Evolutionary conservation across 2,888 invertebrate species (phyloP).

Genomic region (Anagyrus pseudococci): DNA sequence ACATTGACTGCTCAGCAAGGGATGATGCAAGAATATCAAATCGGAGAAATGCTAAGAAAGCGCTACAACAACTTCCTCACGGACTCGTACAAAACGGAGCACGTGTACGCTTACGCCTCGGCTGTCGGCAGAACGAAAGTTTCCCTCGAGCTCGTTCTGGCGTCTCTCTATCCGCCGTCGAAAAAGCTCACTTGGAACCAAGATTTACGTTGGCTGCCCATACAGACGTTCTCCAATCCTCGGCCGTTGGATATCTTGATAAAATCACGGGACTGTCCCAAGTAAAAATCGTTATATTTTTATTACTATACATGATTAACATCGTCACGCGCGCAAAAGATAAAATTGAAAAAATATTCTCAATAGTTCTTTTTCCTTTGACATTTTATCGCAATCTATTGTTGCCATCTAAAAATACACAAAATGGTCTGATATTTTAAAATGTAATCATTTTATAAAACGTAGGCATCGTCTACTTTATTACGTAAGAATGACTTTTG

Average conservation of each 20-base stretch:
- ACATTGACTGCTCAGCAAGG: conserved; percentile 41
- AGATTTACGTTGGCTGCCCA: conserved; percentile 43
- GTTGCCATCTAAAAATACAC: too few relatives aligned
- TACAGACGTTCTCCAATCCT: conserved; percentile 43
- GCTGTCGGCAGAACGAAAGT: conserved; percentile 45
- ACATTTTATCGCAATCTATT: too few relatives aligned
- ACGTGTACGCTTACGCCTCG: conserved; percentile 44
- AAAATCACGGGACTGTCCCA: conserved; percentile 35
- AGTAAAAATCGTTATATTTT: conserved; percentile 35
- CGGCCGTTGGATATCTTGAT: conserved; percentile 42
- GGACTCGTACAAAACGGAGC: conserved; percentile 37
- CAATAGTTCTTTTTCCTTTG: too few relatives aligned
- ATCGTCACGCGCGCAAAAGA: not conserved
- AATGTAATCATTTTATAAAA: too few relatives aligned
- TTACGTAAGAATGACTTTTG: too few relatives aligned
- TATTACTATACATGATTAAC: not conserved
- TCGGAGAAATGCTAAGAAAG: conserved; percentile 44
- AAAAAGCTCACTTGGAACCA: conserved; percentile 40
- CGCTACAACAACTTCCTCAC: conserved; percentile 45
- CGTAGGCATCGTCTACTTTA: too few relatives aligned
- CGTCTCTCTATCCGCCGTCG: conserved; percentile 44
- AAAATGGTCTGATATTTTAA: too few relatives aligned
- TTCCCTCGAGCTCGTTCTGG: conserved; percentile 46
- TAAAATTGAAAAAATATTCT: not conserved
- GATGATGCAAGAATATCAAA: conserved; percentile 44